Conservation (phyloP, 1,140 invertebrate species). For the Drosophila orena region DNA sequence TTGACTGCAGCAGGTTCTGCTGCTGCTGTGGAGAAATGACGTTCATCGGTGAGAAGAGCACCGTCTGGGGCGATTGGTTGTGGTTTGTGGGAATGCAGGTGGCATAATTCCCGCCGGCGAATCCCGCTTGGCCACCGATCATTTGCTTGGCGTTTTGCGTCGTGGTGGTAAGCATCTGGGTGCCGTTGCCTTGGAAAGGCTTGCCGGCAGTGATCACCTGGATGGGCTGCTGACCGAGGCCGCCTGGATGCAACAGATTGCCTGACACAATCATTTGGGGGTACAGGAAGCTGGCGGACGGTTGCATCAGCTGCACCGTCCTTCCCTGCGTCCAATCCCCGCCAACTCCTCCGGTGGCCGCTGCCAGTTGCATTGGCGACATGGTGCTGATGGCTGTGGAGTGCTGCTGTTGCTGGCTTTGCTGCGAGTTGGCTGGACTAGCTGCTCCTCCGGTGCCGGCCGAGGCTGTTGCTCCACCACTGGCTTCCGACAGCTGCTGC, state of each 20-base stretch:
- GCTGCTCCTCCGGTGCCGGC: conserved; percentile 41
- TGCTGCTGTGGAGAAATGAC: conserved; percentile 88
- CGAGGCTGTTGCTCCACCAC: conserved; percentile 68
- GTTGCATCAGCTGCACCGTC: conserved; percentile 92
- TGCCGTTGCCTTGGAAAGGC: conserved; percentile 91
- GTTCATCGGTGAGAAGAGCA: conserved; percentile 91
- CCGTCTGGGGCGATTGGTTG: conserved; percentile 91
- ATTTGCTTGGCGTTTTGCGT: conserved; percentile 89
- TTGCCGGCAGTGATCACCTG: conserved; percentile 92
- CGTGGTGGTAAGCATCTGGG: conserved; percentile 91
- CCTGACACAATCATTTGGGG: conserved; percentile 92
- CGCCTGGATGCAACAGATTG: conserved; percentile 90
- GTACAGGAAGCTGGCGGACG: conserved; percentile 93
- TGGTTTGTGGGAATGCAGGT: conserved; percentile 89
- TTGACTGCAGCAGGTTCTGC: conserved; percentile 78
- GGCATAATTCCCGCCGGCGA: conserved; percentile 87
- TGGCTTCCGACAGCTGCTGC: conserved; percentile 75
- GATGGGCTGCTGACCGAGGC: conserved; percentile 90
- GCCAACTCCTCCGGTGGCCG: conserved; percentile 82
- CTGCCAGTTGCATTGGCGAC: conserved; percentile 85
- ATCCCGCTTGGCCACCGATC: conserved; percentile 86
- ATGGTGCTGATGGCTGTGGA: conserved; percentile 85
- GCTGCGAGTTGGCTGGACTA: conserved; percentile 56
- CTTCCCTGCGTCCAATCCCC: conserved; percentile 87
- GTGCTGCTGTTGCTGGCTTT: conserved; percentile 85